These are phyloP conservation scores for Megalops cyprinoides DNA, from an alignment of 2,797 vertebrate species.

Conservation along the genomic window DNA sequence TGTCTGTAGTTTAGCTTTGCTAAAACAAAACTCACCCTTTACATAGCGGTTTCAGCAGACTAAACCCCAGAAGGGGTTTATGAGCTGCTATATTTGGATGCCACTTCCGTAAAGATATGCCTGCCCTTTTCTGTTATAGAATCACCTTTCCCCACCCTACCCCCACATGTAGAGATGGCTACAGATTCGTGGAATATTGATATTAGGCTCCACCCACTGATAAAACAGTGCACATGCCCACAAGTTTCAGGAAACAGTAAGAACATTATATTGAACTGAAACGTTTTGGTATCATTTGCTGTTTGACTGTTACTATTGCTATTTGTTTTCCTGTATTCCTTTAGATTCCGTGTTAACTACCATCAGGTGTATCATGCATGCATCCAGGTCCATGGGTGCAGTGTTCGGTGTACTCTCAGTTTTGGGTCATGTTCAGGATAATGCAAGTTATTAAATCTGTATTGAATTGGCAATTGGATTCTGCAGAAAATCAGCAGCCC, in stretches of 20 bases:
- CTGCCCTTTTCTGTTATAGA: slow-evolving; percentile 55
- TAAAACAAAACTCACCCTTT: slow-evolving; percentile 70
- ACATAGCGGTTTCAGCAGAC: slow-evolving; percentile 59
- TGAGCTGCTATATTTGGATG: slow-evolving; percentile 55
- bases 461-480: neutral
- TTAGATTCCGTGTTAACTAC: neutral
- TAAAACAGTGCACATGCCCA: neutral
- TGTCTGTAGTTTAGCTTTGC: slow-evolving; percentile 70
- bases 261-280: too few species aligned
- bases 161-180: slow-evolving; percentile 15
- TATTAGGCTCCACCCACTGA: neutral
- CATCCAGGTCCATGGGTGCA: neutral
- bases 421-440: neutral
- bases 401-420: too few species aligned
- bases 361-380: neutral
- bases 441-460: neutral
- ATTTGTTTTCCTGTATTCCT: too few species aligned
- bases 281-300: too few species aligned
- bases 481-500: neutral
- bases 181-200: neutral
- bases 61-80: slow-evolving; percentile 53
- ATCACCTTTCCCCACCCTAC: slow-evolving; percentile 41
- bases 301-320: too few species aligned
- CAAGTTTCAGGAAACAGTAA: too few species aligned
- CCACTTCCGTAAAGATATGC: slow-evolving; percentile 64